Base-by-base conservation (phyloP, 2,113 vertebrate genomes). In the Pitta sordida region DNA sequence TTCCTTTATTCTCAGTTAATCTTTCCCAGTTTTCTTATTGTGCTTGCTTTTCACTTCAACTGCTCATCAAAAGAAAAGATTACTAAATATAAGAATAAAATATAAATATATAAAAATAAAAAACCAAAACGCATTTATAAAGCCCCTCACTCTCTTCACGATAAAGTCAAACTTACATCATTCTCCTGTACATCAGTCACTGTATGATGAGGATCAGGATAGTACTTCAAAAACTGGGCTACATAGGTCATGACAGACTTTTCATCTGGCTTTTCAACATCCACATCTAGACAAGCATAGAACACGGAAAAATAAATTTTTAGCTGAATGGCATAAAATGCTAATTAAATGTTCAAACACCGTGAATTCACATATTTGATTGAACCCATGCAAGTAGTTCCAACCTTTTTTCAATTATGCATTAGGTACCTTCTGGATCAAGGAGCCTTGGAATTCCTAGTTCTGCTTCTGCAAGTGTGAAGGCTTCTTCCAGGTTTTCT, bases 201-300 rank as follows among this genome's bases (percentile, higher is more conserved):
- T 22, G 96, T 92, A 39, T 94, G 97, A 84, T 98, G 97, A 86
- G 85, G 86, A 48, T 99, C 98, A 2, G 99, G 99, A 84, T 98
- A 99, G 48, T 98, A 98, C 90, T 98, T 99, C 97, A 99, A 97
- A 95, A 99, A 99, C 97, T 99, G 99, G 69, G 99, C 99, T 44
- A 99, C 98, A 5, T 99, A 99, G 10, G 99, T 99, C 99, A 99
- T 99, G 53, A 99, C 98, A 63, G 99, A 99, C 96, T 99, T 99
- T 94, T 99, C 99, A 95, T 99, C 99, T n/a, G 99, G 99, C 59
- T 99, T 99, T 95, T 99, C 99, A 82, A 99, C 99, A 83, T 99
- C 99, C 21, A 99, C 99, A 95, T 99, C 99, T 99, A 96, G 56
- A 95, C 76, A 89, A 96, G 53, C 11, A 69, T 10, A 69, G 30